Percentiles rank a stretch among this genome's conserved stretches.
phyloP scores from a whole-genome alignment of 2,113 vertebrate species.

The Strix uralensis region DNA sequence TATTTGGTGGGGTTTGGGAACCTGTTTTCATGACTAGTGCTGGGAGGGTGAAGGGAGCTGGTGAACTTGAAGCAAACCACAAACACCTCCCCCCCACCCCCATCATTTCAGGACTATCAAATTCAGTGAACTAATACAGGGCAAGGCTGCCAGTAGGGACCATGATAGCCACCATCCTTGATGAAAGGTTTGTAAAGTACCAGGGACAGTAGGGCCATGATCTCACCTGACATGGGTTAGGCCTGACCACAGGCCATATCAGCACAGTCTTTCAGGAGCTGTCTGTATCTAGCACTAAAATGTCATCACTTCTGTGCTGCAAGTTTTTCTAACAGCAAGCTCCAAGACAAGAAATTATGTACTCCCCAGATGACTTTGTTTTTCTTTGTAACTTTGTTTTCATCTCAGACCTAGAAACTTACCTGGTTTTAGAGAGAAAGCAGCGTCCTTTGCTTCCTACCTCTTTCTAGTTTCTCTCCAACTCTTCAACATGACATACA shows the following conservation, averaged over 20 bases:
- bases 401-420: neutral
- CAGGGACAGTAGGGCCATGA: neutral
- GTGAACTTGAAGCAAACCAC: neutral
- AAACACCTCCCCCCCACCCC: too few relatives aligned
- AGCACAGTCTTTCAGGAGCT: neutral
- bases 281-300: neutral
- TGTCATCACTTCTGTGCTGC: neutral
- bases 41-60: neutral
- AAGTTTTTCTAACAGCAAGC: neutral
- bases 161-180: neutral
- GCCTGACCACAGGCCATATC: neutral
- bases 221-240: neutral
- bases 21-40: neutral
- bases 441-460: neutral
- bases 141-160: neutral
- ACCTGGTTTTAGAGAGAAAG: neutral
- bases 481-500: neutral
- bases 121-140: neutral
- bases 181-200: neutral
- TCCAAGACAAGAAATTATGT: neutral
- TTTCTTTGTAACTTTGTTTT: neutral
- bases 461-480: neutral
- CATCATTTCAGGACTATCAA: neutral
- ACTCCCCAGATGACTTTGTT: neutral
- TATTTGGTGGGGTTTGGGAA: neutral